phyloP scores from a whole-genome alignment of 64 coral and sea anemone genomes.

The Montipora cactus region DNA sequence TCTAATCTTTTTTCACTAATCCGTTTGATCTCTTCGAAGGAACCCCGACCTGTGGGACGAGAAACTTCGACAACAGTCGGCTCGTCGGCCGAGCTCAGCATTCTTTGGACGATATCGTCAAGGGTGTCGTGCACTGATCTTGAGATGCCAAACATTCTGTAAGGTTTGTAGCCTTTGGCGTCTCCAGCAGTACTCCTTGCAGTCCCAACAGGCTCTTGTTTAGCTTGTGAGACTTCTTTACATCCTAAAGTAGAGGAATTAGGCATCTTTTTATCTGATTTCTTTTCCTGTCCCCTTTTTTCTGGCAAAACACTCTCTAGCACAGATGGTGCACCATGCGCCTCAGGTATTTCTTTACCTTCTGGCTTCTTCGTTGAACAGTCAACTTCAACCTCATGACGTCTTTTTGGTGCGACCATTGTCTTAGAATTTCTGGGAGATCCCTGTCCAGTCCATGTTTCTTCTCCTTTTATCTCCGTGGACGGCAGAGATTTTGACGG shows the following conservation, averaged over 20 bases:
- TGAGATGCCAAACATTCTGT: slow-evolving; percentile 13
- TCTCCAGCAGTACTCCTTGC: neutral
- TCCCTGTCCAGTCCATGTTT: neutral
- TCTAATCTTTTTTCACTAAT: neutral
- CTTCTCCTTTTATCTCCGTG: neutral
- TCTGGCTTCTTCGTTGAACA: neutral
- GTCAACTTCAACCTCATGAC: neutral
- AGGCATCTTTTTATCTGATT: neutral
- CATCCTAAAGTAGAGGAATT: neutral
- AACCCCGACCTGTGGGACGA: neutral
- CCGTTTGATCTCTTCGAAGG: neutral
- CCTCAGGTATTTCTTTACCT: slow-evolving; percentile 16
- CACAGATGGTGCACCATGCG: neutral
- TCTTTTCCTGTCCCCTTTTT: neutral
- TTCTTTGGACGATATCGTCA: slow-evolving; percentile 37
- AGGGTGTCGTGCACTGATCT: slow-evolving; percentile 29
- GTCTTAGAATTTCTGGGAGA: neutral
- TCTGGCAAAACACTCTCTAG: neutral
- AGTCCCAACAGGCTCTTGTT: neutral
- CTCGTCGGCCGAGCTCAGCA: slow-evolving; percentile 19
- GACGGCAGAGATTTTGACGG: neutral
- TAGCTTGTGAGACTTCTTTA: neutral
- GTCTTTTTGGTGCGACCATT: neutral
- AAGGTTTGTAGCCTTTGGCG: neutral
- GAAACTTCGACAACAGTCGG: neutral